A percentile compares a stretch with the other conserved stretches of the same genome.
phyloP scores from a whole-genome alignment of 2,888 invertebrate species.

The Agrotis segetum region DNA sequence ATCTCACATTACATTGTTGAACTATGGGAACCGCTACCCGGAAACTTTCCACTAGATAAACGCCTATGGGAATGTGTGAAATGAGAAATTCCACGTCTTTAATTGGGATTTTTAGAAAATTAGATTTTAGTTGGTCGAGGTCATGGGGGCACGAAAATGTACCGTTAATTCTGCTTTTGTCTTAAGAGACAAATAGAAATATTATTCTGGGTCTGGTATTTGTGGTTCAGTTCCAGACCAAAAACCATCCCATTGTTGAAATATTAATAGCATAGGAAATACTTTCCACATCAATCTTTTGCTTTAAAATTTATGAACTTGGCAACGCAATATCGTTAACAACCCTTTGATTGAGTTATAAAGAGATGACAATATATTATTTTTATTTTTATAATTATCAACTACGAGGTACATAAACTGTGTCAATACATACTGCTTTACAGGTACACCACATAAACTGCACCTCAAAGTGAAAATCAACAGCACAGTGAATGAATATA shows the following conservation, averaged over 20 bases:
- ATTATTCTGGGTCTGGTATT: background rate
- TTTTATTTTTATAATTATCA: background rate
- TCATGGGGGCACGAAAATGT: slow-evolving; percentile 14
- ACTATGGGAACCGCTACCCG: slow-evolving; percentile 75
- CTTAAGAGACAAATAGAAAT: background rate
- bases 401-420: no score
- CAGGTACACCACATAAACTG: no score
- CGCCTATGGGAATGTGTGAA: slow-evolving; percentile 62
- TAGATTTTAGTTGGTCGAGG: slow-evolving; percentile 15
- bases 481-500: background rate
- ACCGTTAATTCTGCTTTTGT: slow-evolving; percentile 13
- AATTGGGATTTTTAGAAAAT: slow-evolving; percentile 44
- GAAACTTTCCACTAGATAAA: slow-evolving; percentile 77
- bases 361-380: no score
- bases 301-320: background rate
- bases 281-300: no score
- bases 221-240: background rate
- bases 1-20: slow-evolving; percentile 77
- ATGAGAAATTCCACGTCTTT: slow-evolving; percentile 59
- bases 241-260: background rate
- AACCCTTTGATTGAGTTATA: background rate
- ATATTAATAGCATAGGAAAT: background rate
- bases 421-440: no score
- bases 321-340: background rate
- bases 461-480: background rate